phyloP scores from a whole-genome alignment of 2,113 vertebrate species.

The Pomatorhinus ruficollis region DNA sequence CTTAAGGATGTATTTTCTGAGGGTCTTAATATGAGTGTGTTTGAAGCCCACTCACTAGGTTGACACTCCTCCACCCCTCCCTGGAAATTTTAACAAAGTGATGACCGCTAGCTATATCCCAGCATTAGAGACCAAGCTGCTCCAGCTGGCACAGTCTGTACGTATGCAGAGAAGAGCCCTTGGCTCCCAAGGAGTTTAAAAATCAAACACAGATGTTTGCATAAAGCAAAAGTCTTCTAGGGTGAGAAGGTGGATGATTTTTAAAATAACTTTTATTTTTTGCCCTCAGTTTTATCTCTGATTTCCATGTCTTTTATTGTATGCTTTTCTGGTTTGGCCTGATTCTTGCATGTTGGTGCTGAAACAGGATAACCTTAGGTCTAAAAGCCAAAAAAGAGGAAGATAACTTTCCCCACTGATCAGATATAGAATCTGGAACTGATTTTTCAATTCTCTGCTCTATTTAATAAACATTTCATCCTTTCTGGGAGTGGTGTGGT shows the following conservation, averaged over 20 bases:
- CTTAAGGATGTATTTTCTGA: not conserved
- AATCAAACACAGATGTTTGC: not conserved
- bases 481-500: not conserved
- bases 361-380: not conserved
- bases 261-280: not conserved
- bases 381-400: not conserved
- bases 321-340: not conserved
- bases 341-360: not conserved
- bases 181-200: not conserved
- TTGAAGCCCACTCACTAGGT: not conserved
- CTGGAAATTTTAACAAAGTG: not conserved
- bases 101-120: not conserved
- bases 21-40: not conserved
- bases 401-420: not conserved
- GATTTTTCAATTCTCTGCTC: not conserved
- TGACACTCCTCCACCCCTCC: not conserved
- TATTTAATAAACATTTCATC: not conserved
- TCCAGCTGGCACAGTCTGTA: not conserved
- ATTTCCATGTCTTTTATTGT: not conserved
- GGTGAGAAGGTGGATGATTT: not conserved
- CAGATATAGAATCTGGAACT: not conserved
- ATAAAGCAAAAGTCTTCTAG: not conserved
- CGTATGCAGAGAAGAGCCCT: accelerated
- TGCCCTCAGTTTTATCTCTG: not conserved
- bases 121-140: not conserved